Conservation (phyloP, 2,888 invertebrate species). For the Caenorhabditis sp. region DNA sequence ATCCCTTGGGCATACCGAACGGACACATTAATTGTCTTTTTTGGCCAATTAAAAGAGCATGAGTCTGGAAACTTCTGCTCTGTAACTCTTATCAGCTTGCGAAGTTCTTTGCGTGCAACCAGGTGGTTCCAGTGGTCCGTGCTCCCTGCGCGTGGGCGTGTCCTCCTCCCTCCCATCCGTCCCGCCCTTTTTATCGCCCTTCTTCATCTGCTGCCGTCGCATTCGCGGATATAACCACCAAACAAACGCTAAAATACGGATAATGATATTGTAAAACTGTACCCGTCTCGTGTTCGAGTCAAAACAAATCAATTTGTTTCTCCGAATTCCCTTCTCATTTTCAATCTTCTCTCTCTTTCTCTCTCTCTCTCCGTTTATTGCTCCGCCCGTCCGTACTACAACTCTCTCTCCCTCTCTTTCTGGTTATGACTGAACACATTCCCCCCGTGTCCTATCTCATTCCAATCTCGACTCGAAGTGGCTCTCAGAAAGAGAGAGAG, state of each 20-base stretch:
- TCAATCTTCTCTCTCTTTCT: not conserved
- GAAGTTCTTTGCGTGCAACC: not conserved
- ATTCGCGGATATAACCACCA: constrained; percentile 4
- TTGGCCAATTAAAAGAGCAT: too few species aligned
- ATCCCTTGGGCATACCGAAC: too few species aligned
- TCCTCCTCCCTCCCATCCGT: constrained; percentile 3
- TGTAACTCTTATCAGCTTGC: too few species aligned
- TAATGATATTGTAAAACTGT: constrained; percentile 46
- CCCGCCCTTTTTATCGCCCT: constrained; percentile 49
- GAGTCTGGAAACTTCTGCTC: too few species aligned
- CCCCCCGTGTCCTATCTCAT: constrained; percentile 4
- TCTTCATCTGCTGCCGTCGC: constrained; percentile 36
- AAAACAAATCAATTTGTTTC: constrained; percentile 21
- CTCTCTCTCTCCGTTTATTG: constrained; percentile 14
- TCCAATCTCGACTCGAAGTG: not conserved
- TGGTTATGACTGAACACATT: constrained; percentile 34
- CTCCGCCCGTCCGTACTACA: constrained; percentile 11
- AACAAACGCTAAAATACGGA: constrained; percentile 19
- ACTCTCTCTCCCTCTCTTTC: not conserved
- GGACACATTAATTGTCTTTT: too few species aligned
- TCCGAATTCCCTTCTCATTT: constrained; percentile 12
- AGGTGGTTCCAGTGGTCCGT: not conserved
- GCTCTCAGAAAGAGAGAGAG: not conserved
- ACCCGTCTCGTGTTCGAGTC: constrained; percentile 10
- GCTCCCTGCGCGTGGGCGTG: constrained; percentile 7